These are phyloP conservation scores for Tursiops truncatus DNA, from an alignment of 2,113 vertebrate species.

Conservation along the genomic window DNA sequence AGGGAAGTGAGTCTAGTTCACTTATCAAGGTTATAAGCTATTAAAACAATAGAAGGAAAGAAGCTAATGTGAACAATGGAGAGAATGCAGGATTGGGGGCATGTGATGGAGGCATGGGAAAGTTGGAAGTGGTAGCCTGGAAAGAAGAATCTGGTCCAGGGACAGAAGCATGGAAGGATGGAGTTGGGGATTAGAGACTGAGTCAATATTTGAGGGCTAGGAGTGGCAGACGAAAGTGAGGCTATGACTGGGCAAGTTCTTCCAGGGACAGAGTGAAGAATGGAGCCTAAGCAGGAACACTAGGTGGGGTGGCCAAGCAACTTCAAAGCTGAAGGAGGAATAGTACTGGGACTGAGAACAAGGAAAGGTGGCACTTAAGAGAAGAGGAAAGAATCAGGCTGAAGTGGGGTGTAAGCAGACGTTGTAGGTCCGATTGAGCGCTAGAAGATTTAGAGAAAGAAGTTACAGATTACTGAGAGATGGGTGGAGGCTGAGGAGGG, in stretches of 20 bases:
- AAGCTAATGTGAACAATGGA: background rate
- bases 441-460: background rate
- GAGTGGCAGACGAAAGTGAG: background rate
- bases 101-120: background rate
- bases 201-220: background rate
- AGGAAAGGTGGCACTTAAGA: background rate
- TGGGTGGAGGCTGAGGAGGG: too few species aligned
- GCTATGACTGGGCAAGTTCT: background rate
- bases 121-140: background rate
- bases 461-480: background rate
- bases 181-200: background rate
- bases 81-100: background rate
- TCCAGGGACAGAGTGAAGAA: background rate
- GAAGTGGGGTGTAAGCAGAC: background rate
- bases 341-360: background rate
- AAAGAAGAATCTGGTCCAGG: background rate
- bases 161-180: background rate
- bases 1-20: background rate
- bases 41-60: background rate
- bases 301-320: background rate
- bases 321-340: background rate
- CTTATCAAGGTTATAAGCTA: too few species aligned
- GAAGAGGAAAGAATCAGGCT: background rate
- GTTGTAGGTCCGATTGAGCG: background rate
- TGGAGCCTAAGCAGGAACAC: background rate